These are phyloP conservation scores for Megaceryle maxima DNA, from an alignment of 2,113 vertebrate genomes.

Conservation along the genomic window DNA sequence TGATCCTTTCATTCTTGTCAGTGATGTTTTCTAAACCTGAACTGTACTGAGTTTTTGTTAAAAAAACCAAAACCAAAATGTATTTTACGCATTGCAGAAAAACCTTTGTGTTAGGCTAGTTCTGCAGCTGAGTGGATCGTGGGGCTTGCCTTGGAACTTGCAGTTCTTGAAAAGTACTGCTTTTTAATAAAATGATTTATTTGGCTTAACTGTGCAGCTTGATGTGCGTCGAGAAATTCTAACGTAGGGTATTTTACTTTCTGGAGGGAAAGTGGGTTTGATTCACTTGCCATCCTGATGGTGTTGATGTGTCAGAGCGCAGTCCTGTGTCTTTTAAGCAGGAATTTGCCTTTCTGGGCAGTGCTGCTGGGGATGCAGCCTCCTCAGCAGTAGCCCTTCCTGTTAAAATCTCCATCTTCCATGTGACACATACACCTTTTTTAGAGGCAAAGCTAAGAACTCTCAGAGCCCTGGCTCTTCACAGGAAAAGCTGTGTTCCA, in stretches of 20 bases:
- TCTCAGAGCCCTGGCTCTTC: not conserved
- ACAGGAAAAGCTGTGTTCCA: not conserved
- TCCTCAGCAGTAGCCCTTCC: not conserved
- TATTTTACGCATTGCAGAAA: accelerated
- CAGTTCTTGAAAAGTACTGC: not conserved
- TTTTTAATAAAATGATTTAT: not conserved
- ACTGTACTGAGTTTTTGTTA: not conserved
- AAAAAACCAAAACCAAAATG: not conserved
- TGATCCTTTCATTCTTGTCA: not conserved
- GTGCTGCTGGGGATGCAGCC: not conserved
- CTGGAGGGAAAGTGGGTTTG: not conserved
- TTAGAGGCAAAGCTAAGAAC: not conserved
- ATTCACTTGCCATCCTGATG: not conserved
- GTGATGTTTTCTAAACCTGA: not conserved
- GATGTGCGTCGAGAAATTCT: not conserved
- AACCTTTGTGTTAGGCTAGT: accelerated
- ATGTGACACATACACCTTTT: not conserved
- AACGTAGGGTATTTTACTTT: not conserved
- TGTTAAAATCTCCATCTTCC: not conserved
- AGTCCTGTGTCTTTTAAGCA: not conserved
- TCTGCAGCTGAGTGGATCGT: not conserved
- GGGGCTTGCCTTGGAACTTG: not conserved
- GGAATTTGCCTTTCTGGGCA: not conserved
- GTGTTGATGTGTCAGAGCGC: not conserved
- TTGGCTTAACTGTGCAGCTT: not conserved